Percentiles rank a stretch among this genome's conserved stretches.
These are phyloP conservation scores for Mycetomoellerius zeteki DNA, from an alignment of 1,140 invertebrate genomes.

Conservation along the genomic window DNA sequence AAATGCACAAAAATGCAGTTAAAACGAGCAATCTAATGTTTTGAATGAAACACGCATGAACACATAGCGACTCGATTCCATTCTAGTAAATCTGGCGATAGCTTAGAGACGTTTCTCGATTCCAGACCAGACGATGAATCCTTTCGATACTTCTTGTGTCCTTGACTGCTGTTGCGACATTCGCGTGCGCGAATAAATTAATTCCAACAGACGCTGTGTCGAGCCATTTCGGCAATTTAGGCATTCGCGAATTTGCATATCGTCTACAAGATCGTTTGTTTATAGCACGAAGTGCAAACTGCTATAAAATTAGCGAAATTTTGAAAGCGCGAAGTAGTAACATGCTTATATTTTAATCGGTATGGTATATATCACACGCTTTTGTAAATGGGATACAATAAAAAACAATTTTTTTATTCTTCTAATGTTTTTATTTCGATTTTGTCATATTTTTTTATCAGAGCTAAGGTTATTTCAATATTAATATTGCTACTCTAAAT, in stretches of 20 bases:
- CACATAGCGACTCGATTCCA: neutral
- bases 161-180: constrained; percentile 38
- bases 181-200: constrained; percentile 54
- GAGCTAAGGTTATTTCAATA: neutral
- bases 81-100: neutral
- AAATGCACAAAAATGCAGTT: neutral
- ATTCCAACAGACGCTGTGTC: constrained; percentile 26
- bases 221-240: constrained; percentile 16
- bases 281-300: constrained; percentile 22
- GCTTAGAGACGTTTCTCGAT: neutral
- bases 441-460: neutral
- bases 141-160: constrained; percentile 50
- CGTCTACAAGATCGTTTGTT: no score
- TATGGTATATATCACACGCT: neutral
- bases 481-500: neutral
- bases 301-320: constrained; percentile 48
- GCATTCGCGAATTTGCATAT: constrained; percentile 41
- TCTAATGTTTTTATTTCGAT: neutral
- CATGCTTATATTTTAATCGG: constrained; percentile 2
- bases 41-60: neutral
- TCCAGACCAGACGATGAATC: constrained; percentile 12
- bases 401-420: neutral
- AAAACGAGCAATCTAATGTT: neutral
- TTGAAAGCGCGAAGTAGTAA: neutral
- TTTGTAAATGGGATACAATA: neutral